Evolutionary conservation across 2,888 invertebrate species (phyloP).

Genomic region (Lycocerus yunnanus): DNA sequence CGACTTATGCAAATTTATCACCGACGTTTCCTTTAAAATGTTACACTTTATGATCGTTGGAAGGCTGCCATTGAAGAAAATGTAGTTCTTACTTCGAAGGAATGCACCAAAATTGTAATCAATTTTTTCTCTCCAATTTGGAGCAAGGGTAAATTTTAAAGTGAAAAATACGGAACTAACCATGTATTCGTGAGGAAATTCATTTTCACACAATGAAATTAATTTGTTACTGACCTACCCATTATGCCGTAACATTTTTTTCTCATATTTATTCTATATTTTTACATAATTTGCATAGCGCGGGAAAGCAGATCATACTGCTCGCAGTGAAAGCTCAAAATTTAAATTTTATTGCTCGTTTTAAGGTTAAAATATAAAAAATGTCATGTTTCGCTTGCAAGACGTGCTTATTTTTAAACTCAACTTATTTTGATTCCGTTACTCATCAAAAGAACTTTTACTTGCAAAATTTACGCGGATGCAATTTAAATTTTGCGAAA

Average conservation of each 20-base stretch:
- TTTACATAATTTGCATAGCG: neutral
- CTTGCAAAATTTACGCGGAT: neutral
- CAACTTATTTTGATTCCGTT: neutral
- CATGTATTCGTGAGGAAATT: neutral
- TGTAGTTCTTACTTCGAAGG: no score
- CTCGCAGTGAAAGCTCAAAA: neutral
- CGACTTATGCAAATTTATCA: neutral
- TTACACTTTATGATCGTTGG: neutral
- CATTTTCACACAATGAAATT: neutral
- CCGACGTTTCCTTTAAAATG: neutral
- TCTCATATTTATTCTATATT: neutral
- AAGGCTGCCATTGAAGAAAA: neutral
- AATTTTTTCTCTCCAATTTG: no score
- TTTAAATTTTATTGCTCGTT: neutral
- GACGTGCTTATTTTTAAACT: neutral
- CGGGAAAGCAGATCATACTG: neutral
- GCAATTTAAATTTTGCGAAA: neutral
- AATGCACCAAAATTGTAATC: no score
- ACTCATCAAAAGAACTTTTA: neutral
- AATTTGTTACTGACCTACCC: neutral
- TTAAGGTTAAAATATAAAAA: neutral
- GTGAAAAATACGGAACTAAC: neutral
- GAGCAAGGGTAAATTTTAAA: neutral
- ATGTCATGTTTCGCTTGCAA: neutral
- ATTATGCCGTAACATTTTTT: neutral